These are phyloP conservation scores for Eudyptes chrysolophus DNA, from an alignment of 2,113 vertebrate species.

Conservation along the genomic window DNA sequence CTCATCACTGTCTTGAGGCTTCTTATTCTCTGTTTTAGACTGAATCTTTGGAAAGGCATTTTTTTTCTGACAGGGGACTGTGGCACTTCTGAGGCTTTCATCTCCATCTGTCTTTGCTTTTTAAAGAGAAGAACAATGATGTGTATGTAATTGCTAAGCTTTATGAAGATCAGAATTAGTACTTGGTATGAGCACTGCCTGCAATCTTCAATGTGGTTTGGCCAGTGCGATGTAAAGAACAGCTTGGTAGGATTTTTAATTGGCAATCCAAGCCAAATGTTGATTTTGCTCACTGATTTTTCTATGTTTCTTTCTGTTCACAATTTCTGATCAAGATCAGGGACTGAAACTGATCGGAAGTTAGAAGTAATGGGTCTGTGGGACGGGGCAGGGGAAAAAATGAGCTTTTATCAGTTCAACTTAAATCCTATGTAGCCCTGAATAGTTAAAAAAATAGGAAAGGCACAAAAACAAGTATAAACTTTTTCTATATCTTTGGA, in stretches of 20 bases:
- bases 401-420: not conserved
- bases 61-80: not conserved
- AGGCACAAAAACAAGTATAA: not conserved
- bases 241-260: not conserved
- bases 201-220: not conserved
- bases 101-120: not conserved
- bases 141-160: not conserved
- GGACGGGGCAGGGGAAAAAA: not conserved
- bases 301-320: not conserved
- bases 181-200: not conserved
- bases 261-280: not conserved
- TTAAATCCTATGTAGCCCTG: not conserved
- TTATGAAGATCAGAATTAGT: not conserved
- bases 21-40: not conserved
- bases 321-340: not conserved
- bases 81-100: not conserved
- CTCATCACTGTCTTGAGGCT: not conserved
- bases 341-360: not conserved
- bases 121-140: not conserved
- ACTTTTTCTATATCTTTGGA: not conserved
- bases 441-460: not conserved
- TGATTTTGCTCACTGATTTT: not conserved
- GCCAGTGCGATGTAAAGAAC: not conserved
- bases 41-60: not conserved
- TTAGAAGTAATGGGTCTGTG: not conserved